Base-by-base conservation (phyloP, 2,888 invertebrate genomes). In the Hydraecia micacea region DNA sequence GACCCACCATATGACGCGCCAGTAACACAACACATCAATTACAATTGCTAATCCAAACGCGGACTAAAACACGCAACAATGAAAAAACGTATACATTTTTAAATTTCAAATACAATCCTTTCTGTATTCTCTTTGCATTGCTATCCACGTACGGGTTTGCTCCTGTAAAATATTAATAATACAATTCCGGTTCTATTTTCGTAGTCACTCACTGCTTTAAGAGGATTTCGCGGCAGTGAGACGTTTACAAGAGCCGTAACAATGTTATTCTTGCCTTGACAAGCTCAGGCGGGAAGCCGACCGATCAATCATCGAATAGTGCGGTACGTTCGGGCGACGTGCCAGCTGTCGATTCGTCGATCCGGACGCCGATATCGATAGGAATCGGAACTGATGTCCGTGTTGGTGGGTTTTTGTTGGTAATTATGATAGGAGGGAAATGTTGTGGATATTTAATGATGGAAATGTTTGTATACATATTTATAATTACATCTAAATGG, bases 191-290 rank as follows among this genome's bases (percentile, higher is more conserved):
- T 89, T 87, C 85, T 86, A 88, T 90, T 89, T 90, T 87, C 86
- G 87, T 89, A 86, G 84, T 86, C 88, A 88, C 87, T 90, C 90
- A 90, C 88, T 89, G 90, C 87, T 91, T 86, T 95, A 94, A 95
- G 94, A 94, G 94, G 94, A 95, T 96, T 96, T 94, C 85, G 93
- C 92, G 88, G 91, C 93, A 93, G 91, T 92, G 93, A 95, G 93
- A 94, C 94, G 94, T 94, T 95, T 95, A 96, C 95, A 95, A 95
- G 94, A 91, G 93, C 92, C 91, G 92, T 94, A 94, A 95, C 96
- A 96, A 95, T 96, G 96, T 96, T 96, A 96, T 97, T 96, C 95
- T 95, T 94, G 93, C 87, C 93, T 93, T 95, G 95, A 95, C 95
- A 95, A 95, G 95, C 94, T 91, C 91, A 91, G 90, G 86, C 91